Conservation (phyloP, 2,113 vertebrate species). For the Chionis minor region DNA sequence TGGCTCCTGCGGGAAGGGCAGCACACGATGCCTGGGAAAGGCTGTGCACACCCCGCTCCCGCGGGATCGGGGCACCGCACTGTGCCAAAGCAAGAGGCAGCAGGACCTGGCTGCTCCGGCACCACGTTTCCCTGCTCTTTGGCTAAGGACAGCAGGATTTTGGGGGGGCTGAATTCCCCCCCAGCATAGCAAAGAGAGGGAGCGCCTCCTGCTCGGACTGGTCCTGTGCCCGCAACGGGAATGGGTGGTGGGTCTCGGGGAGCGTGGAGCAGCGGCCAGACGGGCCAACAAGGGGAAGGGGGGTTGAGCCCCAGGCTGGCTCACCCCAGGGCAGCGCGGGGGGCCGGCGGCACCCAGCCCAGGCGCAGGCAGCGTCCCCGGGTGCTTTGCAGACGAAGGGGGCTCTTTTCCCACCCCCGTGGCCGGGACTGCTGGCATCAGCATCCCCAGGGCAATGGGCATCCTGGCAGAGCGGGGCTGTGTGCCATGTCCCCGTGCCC, state of each 20-base stretch:
- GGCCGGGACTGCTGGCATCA: background rate
- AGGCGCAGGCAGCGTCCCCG: background rate
- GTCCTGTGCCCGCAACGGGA: background rate
- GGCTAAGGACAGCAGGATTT: background rate
- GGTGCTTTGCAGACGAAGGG: background rate
- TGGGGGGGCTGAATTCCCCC: background rate
- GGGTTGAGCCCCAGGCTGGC: accelerated
- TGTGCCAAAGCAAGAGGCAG: background rate
- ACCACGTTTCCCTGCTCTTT: accelerated
- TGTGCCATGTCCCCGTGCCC: background rate
- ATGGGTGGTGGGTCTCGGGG: accelerated
- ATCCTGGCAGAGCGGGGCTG: background rate
- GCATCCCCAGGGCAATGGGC: background rate
- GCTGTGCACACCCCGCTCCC: accelerated
- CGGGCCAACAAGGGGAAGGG: too few relatives aligned
- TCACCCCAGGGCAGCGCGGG: background rate
- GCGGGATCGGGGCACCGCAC: background rate
- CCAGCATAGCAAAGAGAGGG: accelerated
- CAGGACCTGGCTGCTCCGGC: background rate
- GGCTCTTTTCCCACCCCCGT: background rate
- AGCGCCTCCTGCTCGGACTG: background rate
- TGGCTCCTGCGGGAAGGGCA: background rate
- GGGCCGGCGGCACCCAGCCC: background rate
- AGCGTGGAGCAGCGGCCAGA: background rate
- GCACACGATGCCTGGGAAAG: background rate